Base-by-base conservation (phyloP, 2,888 invertebrate species). In the Lampropteryx suffumata region DNA sequence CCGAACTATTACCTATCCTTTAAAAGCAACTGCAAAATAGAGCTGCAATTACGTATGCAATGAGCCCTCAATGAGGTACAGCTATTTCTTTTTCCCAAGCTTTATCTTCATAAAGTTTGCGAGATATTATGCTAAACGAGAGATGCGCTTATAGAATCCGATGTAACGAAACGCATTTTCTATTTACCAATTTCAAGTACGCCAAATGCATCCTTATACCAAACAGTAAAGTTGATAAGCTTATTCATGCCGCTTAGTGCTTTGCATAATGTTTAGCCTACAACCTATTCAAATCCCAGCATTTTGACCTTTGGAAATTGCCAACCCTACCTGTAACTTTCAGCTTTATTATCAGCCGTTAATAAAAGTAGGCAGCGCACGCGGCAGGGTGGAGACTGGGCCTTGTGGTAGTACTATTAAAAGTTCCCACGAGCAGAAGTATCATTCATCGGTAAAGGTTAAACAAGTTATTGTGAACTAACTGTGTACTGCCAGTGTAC, bases 291-390 rank as follows among this genome's bases (percentile, higher is more conserved):
- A 58, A 55, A 57, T 55, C 37, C 45, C 55, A 57, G 50, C 56
- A 60, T 40, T 53, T 59, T 64, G 62, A 65, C 64, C 61, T 65
- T 61, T 64, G 35, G 28, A 36, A 39, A 41, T 43, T 54, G 54
- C 48, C 69, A 74, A 45, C 71, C 69, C 70, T 71, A 61, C 44
- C 62, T 68, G 61, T 65, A 59, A 68, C 60, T 69, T 63, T 73
- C 72, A 75, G 72, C 74, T 79, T 74, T 79, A 79, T 81, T 74
- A 74, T 73, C 70, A 65, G 68, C 69, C 67, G 69, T 72, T 77
- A 79, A 79, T 76, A 77, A 78, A 79, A 81, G 67, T 77, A 72
- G 76, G 76, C 76, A 79, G 75, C 69, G 65, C 71, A 73, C 65
- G 69, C 71, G 68, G 69, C 59, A 55, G 64, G 64, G 59, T 65